Conservation (phyloP, 2,797 vertebrate species). For the Saxicola maurus region DNA sequence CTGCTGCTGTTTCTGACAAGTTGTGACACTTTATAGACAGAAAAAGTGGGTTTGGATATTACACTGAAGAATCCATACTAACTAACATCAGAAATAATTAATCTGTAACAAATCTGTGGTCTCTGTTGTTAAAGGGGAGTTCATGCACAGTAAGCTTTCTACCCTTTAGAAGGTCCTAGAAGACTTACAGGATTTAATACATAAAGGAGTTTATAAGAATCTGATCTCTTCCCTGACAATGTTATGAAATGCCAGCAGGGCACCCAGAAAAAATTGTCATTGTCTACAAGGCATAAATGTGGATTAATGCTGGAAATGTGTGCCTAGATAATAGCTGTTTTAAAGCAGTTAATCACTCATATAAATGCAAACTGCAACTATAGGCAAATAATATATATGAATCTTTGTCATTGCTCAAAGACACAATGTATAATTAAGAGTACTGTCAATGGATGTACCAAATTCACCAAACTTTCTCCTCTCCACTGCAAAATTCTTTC, state of each 20-base stretch:
- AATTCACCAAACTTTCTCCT: neutral
- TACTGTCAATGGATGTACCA: neutral
- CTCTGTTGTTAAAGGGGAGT: neutral
- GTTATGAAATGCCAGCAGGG: neutral
- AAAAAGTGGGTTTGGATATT: neutral
- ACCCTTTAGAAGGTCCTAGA: neutral
- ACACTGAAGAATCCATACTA: neutral
- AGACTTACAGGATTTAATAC: neutral
- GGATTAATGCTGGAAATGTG: neutral
- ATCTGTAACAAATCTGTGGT: neutral
- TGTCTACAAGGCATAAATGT: neutral
- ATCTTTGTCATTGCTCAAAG: neutral
- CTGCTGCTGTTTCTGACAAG: neutral
- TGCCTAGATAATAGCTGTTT: neutral
- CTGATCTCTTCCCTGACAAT: neutral
- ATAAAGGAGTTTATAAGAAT: neutral
- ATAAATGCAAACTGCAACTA: neutral
- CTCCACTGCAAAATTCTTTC: neutral
- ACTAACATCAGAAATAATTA: neutral
- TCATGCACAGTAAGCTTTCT: neutral
- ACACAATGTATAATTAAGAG: neutral
- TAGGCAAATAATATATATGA: neutral
- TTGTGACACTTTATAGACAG: neutral
- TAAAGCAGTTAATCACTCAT: neutral
- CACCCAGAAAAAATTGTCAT: neutral